Evolutionary conservation across 2,888 invertebrate species (phyloP), one percentile per base, ranked within the genome.

Genomic region (Pyrrhia umbra): DNA sequence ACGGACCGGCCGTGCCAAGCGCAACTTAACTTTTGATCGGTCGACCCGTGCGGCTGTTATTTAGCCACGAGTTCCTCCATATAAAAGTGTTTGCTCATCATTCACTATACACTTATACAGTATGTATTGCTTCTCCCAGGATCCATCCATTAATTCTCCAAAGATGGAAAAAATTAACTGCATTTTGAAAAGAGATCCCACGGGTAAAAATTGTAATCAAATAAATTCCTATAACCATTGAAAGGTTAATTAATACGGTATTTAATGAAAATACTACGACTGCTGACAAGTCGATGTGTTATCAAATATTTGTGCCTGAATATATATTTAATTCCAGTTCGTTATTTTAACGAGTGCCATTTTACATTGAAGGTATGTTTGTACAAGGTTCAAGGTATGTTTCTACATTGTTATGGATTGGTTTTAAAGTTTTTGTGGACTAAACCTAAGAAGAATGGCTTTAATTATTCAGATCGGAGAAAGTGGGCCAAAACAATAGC

Each of bases 241-340:
- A 50, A 50, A 42, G 45, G 71, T 62, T 55, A 72, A 72, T 71
- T 62, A 75, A 57, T 75, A 62, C 25, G 43, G 54, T 62, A 39
- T 37, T 47, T 69, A 57, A 75, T 69, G 40, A 74, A 68, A 75
- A 59, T 57, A 49, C 61, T 55, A 42, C 50, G 45, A 61, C 61
- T 58, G 57, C 25, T 23, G 42, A 27, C 18, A 50, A 67, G 46
- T 58, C 34, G 52, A 23, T 58, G 67, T 69, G 34, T 43, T 46
- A 39, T 47, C 49, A 58, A 75, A 58, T 62, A 72, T 43, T 56
- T 62, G 49, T 46, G 16, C 40, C 50, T 46, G 20, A 46, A 34
- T 18, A 15, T 70, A 42, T 30, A 61, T 46, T 49, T 57, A 45
- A 59, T 59, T 68, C 6, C 15, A 47, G 51, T 71, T 60, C 30